Evolutionary conservation across 35 echinoderm and acorn worm genomes (phyloP).

Genomic region (Diadema setosum): DNA sequence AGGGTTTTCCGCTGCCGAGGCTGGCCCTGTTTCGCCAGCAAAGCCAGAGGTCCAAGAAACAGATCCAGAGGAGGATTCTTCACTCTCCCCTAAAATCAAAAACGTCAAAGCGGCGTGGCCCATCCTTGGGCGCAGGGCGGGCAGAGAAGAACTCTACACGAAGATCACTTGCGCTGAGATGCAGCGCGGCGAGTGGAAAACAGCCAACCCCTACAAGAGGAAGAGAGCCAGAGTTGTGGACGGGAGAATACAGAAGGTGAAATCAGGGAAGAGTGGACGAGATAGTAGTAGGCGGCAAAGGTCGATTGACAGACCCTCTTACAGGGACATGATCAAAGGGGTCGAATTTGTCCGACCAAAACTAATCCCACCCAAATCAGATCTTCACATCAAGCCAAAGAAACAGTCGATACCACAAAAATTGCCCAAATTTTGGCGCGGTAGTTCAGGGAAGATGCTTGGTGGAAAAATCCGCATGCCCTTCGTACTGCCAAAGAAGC

Average conservation of each 20-base stretch:
- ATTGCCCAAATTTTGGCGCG: neutral
- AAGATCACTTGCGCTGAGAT: constrained; percentile 22
- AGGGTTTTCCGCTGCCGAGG: constrained; percentile 56
- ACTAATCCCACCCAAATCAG: neutral
- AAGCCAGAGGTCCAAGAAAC: neutral
- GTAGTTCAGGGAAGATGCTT: neutral
- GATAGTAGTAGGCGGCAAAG: neutral
- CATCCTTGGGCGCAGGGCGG: neutral
- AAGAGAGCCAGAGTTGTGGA: neutral
- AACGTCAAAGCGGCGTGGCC: neutral
- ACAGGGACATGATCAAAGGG: constrained; percentile 30
- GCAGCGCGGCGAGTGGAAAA: constrained; percentile 34
- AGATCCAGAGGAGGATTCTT: neutral
- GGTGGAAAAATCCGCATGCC: neutral
- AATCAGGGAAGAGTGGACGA: neutral
- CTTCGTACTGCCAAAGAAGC: neutral
- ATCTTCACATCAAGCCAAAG: no score
- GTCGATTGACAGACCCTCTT: neutral
- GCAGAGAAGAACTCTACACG: neutral
- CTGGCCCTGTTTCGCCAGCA: constrained; percentile 18
- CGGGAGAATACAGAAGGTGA: constrained; percentile 3
- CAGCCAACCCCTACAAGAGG: neutral
- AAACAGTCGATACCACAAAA: neutral
- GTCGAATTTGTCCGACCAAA: neutral
- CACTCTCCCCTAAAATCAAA: neutral